These are phyloP conservation scores for Oceanodroma tethys DNA, from an alignment of 2,113 vertebrate genomes.

Conservation along the genomic window DNA sequence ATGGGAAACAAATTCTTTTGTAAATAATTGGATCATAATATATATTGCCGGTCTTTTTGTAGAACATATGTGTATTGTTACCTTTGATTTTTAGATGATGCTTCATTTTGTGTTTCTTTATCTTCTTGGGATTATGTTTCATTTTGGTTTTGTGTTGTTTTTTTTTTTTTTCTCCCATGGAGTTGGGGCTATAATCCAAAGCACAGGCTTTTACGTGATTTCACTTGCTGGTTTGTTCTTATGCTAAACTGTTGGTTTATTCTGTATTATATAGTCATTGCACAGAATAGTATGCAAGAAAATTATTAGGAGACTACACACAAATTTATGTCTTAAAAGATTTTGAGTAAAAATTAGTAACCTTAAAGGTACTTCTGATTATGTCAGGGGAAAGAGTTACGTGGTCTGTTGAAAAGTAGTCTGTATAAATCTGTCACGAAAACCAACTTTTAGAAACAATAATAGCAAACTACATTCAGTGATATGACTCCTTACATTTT, in stretches of 20 bases:
- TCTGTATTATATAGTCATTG: not conserved
- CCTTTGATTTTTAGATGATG: not conserved
- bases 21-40: not conserved
- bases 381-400: not conserved
- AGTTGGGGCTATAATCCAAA: not conserved
- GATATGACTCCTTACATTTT: not conserved
- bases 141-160: not conserved
- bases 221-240: not conserved
- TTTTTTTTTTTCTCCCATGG: not conserved
- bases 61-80: not conserved
- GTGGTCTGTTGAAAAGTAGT: not conserved
- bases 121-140: not conserved
- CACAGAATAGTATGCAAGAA: not conserved
- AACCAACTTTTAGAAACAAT: not conserved
- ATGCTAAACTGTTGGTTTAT: not conserved
- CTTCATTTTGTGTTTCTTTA: not conserved
- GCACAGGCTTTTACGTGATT: not conserved
- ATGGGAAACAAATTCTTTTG: not conserved
- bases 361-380: not conserved
- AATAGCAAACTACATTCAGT: not conserved
- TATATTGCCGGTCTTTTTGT: not conserved
- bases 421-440: not conserved
- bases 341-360: not conserved
- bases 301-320: not conserved
- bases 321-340: not conserved